Evolutionary conservation across 2,113 vertebrate species (phyloP).

Genomic region (Cettia cetti): DNA sequence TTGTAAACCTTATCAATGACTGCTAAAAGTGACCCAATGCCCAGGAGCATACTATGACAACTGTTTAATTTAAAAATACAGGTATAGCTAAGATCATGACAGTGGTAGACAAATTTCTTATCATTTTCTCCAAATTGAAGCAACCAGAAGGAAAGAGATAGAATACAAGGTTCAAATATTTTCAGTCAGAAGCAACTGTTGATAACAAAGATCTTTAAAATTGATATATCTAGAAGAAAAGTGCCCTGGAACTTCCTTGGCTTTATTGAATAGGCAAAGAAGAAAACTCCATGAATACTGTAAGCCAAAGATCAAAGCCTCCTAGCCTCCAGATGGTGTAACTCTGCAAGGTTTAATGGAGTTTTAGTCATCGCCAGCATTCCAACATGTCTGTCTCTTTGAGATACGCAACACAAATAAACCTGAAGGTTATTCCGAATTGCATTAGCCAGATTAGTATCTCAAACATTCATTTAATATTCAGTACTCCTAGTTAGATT

Average conservation of each 20-base stretch:
- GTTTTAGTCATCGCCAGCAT: neutral
- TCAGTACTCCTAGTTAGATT: neutral
- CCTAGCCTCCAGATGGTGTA: neutral
- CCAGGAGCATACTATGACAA: neutral
- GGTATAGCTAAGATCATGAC: neutral
- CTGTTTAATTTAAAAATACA: neutral
- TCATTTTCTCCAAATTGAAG: neutral
- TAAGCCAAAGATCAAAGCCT: neutral
- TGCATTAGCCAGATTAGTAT: neutral
- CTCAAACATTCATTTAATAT: neutral
- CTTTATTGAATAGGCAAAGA: neutral
- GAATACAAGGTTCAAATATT: neutral
- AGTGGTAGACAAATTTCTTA: neutral
- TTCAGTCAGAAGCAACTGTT: neutral
- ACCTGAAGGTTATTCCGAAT: neutral
- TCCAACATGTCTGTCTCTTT: neutral
- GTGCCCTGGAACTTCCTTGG: neutral
- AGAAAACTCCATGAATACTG: neutral
- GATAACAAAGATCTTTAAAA: neutral
- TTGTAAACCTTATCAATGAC: neutral
- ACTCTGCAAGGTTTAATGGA: neutral
- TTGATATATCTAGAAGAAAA: neutral
- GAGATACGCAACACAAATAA: neutral
- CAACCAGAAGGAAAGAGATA: neutral
- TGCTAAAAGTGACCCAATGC: neutral